phyloP scores from a whole-genome alignment of 1,140 invertebrate species.

The Bacillus rossius region DNA sequence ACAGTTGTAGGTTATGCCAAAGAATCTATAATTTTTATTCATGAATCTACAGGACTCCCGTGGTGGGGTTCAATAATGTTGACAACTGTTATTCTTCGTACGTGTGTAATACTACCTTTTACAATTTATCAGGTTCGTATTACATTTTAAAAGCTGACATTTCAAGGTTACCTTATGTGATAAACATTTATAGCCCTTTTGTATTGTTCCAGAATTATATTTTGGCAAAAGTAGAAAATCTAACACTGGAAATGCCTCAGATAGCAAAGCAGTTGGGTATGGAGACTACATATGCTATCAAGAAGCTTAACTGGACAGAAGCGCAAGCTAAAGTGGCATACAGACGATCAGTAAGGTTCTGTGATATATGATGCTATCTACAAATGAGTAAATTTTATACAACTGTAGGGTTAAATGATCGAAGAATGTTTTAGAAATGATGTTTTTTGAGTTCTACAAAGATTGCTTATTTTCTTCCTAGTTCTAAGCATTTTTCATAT shows the following conservation, averaged over 20 bases:
- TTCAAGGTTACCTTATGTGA: neutral
- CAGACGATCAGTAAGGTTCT: constrained; percentile 56
- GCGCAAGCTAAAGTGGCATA: constrained; percentile 56
- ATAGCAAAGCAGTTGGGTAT: constrained; percentile 60
- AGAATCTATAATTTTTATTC: constrained; percentile 56
- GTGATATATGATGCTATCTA: no score
- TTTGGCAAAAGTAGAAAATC: constrained; percentile 63
- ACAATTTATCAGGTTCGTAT: constrained; percentile 57
- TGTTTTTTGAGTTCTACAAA: no score
- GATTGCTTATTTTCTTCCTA: no score
- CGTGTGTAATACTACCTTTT: constrained; percentile 64
- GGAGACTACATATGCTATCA: constrained; percentile 61
- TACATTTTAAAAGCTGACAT: neutral
- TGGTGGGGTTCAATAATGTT: constrained; percentile 79
- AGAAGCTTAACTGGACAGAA: constrained; percentile 61
- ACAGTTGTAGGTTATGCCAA: constrained; percentile 57
- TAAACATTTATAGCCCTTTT: neutral
- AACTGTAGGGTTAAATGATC: no score
- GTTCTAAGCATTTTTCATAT: no score
- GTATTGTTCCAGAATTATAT: constrained; percentile 51
- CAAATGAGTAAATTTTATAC: no score
- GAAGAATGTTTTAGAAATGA: no score
- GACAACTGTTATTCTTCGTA: constrained; percentile 59
- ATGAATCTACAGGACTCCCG: constrained; percentile 63
- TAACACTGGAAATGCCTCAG: constrained; percentile 61